Evolutionary conservation across 2,888 invertebrate species (phyloP), one percentile per base, ranked within the genome.

Genomic region (Cheilosia impressa): DNA sequence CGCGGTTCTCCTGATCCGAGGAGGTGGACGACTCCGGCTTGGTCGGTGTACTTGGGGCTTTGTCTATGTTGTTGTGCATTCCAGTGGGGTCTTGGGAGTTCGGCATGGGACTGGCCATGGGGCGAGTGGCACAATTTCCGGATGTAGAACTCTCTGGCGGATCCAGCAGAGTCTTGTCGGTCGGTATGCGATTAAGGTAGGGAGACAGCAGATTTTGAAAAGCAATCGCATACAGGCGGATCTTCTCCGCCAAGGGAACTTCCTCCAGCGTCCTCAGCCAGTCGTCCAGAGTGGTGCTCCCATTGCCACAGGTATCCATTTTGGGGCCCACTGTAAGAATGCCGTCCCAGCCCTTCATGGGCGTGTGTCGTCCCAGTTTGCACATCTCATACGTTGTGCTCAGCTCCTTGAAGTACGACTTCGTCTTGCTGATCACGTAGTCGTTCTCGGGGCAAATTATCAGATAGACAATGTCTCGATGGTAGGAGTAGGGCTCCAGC

Each of bases 401-500:
- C 50, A 99, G 93, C 91, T 99, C 98, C 80, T 96, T 96, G 94
- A 99, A 98, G 94, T 98, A 99, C 7, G 95, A 94, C 88, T 95
- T 95, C 4, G 98, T 95, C 89, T 96, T 95, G 52, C 94, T 95
- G 62, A 96, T 93, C 45, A 98, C 94, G 87, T 95, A 96, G 75
- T 98, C 97, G 90, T 96, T 97, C 90, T 99, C 99, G 0, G 99
- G 98, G 41, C 98, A 96, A 0, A 99, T 95, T 7, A 99, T 98
- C 47, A 99, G 94, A 91, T 99, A 99, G 27, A 97, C 98, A 1
- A 99, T 95, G 91, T 99, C 99, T 41, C 99, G 94, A 5, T 97
- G 95, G 90, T 97, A 97, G n/a, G 98, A 96, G 92, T 98, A 98
- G 0, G 99, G 99, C 91, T 99, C 99, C 13, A 99, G 93, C n/a